Conservation (phyloP, 1,140 invertebrate genomes). For the Kradibia gibbosae region DNA sequence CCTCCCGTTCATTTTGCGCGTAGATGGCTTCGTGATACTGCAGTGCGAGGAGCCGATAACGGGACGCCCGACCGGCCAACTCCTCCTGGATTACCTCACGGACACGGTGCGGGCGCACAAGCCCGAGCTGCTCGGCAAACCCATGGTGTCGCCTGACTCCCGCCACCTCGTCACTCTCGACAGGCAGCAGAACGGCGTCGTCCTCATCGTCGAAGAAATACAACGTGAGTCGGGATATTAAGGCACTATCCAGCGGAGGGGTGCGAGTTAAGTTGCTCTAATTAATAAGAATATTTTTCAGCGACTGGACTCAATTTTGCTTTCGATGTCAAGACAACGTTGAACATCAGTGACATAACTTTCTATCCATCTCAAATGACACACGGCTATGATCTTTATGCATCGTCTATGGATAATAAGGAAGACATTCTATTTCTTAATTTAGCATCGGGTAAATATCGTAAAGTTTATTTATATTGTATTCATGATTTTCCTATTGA, state of each 20-base stretch:
- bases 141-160: constrained; percentile 82
- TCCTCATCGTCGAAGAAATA: constrained; percentile 82
- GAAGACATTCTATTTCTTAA: constrained; percentile 85
- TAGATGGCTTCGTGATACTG: constrained; percentile 83
- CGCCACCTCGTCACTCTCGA: constrained; percentile 81
- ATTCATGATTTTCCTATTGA: neutral
- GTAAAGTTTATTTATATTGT: neutral
- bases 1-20: neutral
- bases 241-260: no score
- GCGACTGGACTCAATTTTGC: constrained; percentile 79
- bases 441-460: constrained; percentile 77
- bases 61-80: constrained; percentile 77
- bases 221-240: constrained; percentile 70
- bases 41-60: constrained; percentile 82
- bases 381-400: constrained; percentile 85
- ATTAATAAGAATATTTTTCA: constrained; percentile 56
- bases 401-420: constrained; percentile 79
- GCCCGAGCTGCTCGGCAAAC: constrained; percentile 77
- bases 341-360: constrained; percentile 84
- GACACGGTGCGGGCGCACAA: constrained; percentile 81
- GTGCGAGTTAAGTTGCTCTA: neutral
- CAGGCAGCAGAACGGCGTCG: constrained; percentile 75
- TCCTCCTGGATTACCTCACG: constrained; percentile 84
- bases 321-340: constrained; percentile 85
- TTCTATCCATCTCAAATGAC: constrained; percentile 84